Conservation (phyloP, 1,140 invertebrate species). For the Platyura marginata region DNA sequence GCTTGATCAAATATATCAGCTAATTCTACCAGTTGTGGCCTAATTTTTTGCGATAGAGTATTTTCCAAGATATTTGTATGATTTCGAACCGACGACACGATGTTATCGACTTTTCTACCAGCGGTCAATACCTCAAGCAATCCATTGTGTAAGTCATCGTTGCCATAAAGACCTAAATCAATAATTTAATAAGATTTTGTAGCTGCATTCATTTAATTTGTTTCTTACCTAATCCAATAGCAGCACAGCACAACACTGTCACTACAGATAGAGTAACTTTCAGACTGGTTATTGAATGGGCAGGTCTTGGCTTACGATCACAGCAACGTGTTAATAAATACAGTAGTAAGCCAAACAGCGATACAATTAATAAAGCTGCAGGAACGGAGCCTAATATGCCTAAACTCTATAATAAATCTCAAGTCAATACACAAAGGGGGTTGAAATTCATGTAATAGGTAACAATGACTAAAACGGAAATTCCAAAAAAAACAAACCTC, state of each 20-base stretch:
- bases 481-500: slow-evolving; percentile 40
- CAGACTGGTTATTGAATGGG: slow-evolving; percentile 64
- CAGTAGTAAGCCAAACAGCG: slow-evolving; percentile 67
- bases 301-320: slow-evolving; percentile 70
- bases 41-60: slow-evolving; percentile 44
- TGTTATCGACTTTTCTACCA: slow-evolving; percentile 53
- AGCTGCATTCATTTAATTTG: too few relatives aligned
- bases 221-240: slow-evolving; percentile 33
- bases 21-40: slow-evolving; percentile 44
- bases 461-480: background rate
- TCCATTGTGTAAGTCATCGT: slow-evolving; percentile 83
- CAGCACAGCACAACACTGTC: slow-evolving; percentile 63
- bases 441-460: background rate
- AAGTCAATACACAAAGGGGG: background rate
- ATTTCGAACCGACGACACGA: slow-evolving; percentile 54
- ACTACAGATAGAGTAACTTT: slow-evolving; percentile 67
- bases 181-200: too few relatives aligned
- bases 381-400: slow-evolving; percentile 81
- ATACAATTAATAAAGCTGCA: slow-evolving; percentile 74
- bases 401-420: slow-evolving; percentile 59
- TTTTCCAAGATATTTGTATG: slow-evolving; percentile 42
- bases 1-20: slow-evolving; percentile 54
- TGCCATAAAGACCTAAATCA: slow-evolving; percentile 63
- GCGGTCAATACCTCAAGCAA: slow-evolving; percentile 60
- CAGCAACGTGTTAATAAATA: slow-evolving; percentile 87